phyloP scores from a whole-genome alignment of 2,888 invertebrate species.

The Abrostola triplasia region DNA sequence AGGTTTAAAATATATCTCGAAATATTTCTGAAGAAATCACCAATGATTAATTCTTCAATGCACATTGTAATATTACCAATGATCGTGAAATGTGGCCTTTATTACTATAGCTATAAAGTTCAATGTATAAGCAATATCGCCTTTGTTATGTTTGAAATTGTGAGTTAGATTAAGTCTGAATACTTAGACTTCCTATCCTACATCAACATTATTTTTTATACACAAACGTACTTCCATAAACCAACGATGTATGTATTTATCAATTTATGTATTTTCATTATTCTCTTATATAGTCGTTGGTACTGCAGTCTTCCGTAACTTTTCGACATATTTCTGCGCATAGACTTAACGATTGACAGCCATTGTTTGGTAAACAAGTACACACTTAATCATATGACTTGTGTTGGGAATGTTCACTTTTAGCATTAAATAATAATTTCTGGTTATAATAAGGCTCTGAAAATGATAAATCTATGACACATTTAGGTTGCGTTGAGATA shows the following conservation, averaged over 20 bases:
- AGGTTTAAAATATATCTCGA: no score
- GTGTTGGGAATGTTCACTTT: neutral
- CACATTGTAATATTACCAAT: neutral
- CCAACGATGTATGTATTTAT: constrained; percentile 5
- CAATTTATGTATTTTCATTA: constrained; percentile 6
- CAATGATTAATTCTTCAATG: no score
- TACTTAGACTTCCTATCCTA: neutral
- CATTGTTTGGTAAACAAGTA: constrained; percentile 12
- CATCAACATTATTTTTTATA: neutral
- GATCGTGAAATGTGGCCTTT: neutral
- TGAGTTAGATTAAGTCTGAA: neutral
- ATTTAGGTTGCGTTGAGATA: no score
- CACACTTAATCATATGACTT: constrained; percentile 6
- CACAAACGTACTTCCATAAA: neutral
- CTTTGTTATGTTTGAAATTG: neutral
- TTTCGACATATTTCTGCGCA: constrained; percentile 8
- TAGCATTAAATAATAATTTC: constrained; percentile 5
- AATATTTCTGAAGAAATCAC: no score
- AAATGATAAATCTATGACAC: neutral
- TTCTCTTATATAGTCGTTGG: neutral
- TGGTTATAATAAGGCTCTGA: constrained; percentile 6
- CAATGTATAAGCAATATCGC: neutral
- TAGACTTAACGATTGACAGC: constrained; percentile 8
- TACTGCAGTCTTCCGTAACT: constrained; percentile 1
- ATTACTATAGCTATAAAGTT: neutral